Conservation (phyloP, 2,113 vertebrate species). For the Pseudolaguvia tuberculata region DNA sequence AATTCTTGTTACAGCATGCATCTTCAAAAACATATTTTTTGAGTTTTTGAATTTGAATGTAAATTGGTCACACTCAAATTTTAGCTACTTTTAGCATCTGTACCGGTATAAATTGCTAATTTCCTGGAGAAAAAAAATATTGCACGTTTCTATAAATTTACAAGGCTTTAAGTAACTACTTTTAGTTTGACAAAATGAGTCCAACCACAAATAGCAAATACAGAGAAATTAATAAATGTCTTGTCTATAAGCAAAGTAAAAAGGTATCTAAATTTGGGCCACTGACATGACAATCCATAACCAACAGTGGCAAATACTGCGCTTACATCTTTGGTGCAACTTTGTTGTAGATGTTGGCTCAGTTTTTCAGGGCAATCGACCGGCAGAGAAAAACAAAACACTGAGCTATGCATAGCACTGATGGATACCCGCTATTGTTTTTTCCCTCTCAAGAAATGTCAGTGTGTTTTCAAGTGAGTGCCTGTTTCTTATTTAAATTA, state of each 20-base stretch:
- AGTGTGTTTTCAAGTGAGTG: conserved; percentile 75
- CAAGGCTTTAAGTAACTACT: conserved; percentile 15
- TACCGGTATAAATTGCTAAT: conserved; percentile 65
- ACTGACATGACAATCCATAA: conserved; percentile 51
- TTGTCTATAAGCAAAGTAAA: conserved; percentile 44
- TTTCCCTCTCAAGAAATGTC: conserved; percentile 77
- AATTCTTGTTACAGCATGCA: no score
- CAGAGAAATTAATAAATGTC: conserved; percentile 34
- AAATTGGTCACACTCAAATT: conserved; percentile 39
- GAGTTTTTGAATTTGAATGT: no score
- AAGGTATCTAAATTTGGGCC: conserved; percentile 47
- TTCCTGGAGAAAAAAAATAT: conserved; percentile 59
- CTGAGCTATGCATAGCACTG: conserved; percentile 49
- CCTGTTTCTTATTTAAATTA: conserved; percentile 70
- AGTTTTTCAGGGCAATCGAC: conserved; percentile 59
- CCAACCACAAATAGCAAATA: conserved; percentile 12
- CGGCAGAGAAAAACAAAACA: conserved; percentile 31
- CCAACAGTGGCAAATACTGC: conserved; percentile 42
- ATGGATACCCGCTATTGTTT: conserved; percentile 72
- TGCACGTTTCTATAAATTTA: conserved; percentile 53
- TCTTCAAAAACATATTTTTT: no score
- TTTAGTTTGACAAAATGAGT: conserved; percentile 41
- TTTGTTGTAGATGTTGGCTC: conserved; percentile 58
- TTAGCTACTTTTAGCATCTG: conserved; percentile 60
- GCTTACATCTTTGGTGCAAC: conserved; percentile 34